phyloP scores from a whole-genome alignment of 2,797 vertebrate genomes.

The Lepus oiostolus region DNA sequence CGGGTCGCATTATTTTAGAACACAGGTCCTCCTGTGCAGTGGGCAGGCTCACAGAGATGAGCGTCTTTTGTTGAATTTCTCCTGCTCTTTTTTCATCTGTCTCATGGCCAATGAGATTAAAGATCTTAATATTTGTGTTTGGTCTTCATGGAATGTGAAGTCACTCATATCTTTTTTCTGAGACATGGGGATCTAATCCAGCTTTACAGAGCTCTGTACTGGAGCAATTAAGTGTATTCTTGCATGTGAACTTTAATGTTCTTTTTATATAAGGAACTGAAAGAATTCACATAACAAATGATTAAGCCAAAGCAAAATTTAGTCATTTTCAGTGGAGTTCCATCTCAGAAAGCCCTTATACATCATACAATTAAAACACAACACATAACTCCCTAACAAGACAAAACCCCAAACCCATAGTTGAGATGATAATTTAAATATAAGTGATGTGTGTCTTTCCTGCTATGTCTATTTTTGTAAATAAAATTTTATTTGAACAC shows the following conservation, averaged over 20 bases:
- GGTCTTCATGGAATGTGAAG: neutral
- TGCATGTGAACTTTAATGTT: neutral
- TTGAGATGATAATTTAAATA: neutral
- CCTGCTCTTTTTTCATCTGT: neutral
- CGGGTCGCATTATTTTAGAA: neutral
- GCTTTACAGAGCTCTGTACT: neutral
- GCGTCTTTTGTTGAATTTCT: neutral
- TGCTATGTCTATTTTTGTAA: neutral
- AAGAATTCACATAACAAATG: neutral
- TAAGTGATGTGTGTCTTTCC: neutral
- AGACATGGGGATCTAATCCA: neutral
- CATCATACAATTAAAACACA: neutral
- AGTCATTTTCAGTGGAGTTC: neutral
- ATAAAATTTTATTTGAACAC: conserved; percentile 55
- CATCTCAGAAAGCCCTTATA: conserved; percentile 14
- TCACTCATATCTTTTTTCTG: neutral
- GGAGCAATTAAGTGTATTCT: neutral
- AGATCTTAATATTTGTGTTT: neutral
- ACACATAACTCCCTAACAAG: neutral
- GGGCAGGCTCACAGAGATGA: neutral
- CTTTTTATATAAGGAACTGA: neutral
- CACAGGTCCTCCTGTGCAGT: neutral
- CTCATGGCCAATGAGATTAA: neutral
- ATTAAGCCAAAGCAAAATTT: neutral
- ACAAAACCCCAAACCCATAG: neutral